Percentiles rank a stretch among this genome's conserved stretches.
Conservation (phyloP, 2,888 invertebrate genomes). For the Odontocolon sp. region DNA sequence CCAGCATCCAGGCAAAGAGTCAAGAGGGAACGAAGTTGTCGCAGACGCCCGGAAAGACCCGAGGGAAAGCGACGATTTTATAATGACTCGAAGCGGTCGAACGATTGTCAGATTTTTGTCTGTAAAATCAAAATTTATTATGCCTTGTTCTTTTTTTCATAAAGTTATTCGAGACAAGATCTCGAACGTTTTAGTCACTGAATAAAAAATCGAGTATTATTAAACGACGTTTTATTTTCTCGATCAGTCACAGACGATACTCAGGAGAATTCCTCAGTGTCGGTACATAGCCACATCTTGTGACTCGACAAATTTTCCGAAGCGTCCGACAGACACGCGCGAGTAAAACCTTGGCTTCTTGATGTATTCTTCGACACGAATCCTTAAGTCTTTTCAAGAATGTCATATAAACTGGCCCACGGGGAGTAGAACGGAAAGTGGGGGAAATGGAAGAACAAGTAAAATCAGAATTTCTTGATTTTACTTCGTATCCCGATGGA, state of each 20-base stretch:
- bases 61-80: constrained; percentile 13
- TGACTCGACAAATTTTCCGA: constrained; percentile 8
- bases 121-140: neutral
- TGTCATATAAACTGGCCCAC: neutral
- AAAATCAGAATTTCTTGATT: constrained; percentile 22
- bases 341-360: neutral
- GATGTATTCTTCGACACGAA: constrained; percentile 32
- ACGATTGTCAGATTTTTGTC: neutral
- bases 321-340: neutral
- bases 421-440: neutral
- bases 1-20: neutral
- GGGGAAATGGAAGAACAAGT: neutral
- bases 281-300: neutral
- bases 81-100: neutral
- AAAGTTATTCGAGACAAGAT: neutral
- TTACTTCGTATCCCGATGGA: neutral
- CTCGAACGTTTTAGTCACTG: neutral
- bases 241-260: constrained; percentile 11
- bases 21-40: constrained; percentile 10
- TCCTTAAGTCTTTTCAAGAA: neutral
- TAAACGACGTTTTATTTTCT: constrained; percentile 8
- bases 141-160: constrained; percentile 2
- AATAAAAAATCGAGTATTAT: neutral
- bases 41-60: constrained; percentile 7
- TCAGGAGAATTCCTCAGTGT: neutral